These are phyloP conservation scores for Muscicapa adusta DNA, from an alignment of 2,113 vertebrate species.

Conservation along the genomic window DNA sequence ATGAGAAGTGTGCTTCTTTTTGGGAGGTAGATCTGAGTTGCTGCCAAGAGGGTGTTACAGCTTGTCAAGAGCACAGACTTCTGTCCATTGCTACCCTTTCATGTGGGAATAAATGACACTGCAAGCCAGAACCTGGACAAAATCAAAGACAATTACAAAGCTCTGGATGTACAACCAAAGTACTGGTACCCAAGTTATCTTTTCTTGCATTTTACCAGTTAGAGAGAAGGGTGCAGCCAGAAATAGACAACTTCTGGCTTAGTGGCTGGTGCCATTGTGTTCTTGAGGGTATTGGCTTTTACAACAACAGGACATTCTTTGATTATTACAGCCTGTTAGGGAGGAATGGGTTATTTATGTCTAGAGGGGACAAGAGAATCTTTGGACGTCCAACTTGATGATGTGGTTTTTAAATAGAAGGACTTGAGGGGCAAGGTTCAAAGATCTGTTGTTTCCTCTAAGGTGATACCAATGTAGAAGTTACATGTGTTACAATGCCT, in stretches of 20 bases:
- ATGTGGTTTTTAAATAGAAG: not conserved
- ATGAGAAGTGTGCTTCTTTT: not conserved
- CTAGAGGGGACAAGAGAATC: not conserved
- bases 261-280: not conserved
- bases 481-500: not conserved
- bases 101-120: not conserved
- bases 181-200: too few relatives aligned
- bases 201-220: not conserved
- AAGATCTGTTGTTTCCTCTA: not conserved
- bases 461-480: not conserved
- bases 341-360: not conserved
- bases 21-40: rapidly evolving
- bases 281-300: not conserved
- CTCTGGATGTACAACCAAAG: not conserved
- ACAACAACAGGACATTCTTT: not conserved
- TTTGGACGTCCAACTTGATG: not conserved
- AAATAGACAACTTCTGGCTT: not conserved
- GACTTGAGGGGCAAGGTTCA: not conserved
- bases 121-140: not conserved
- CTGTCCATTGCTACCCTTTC: not conserved
- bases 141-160: not conserved
- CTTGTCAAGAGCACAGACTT: not conserved
- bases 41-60: not conserved
- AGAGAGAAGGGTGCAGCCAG: not conserved
- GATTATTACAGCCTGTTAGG: not conserved